A percentile compares a stretch with the other conserved stretches of the same genome.
These are phyloP conservation scores for Phylloscopus trochilus DNA, from an alignment of 2,113 vertebrate species.

Conservation along the genomic window DNA sequence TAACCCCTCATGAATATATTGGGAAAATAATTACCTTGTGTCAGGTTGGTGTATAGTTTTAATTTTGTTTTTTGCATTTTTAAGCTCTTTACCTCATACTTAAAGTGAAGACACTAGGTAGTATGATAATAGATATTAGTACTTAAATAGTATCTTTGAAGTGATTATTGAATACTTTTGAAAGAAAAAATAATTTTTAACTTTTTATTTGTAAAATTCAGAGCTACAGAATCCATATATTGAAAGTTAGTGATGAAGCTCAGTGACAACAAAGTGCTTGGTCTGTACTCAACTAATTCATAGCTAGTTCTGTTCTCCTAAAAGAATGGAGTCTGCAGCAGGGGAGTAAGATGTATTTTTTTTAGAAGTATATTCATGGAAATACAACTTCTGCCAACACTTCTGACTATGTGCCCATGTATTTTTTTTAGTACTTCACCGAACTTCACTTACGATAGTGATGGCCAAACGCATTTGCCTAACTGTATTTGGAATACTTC, in stretches of 20 bases:
- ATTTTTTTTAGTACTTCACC: neutral
- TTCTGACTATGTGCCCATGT: neutral
- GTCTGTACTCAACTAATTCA: neutral
- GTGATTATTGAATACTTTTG: neutral
- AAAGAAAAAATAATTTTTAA: neutral
- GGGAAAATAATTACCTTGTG: conserved; percentile 91
- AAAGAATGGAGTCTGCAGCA: neutral
- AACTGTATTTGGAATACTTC: neutral
- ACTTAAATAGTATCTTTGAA: neutral
- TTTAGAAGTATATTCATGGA: neutral
- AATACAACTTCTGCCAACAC: neutral
- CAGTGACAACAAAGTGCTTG: neutral
- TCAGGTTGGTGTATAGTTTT: conserved; percentile 77
- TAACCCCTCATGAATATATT: conserved; percentile 85
- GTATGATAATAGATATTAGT: neutral
- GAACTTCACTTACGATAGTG: neutral
- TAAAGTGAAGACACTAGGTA: neutral
- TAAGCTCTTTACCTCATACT: neutral
- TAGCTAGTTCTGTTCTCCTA: neutral
- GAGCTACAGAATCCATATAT: neutral
- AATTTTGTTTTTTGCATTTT: neutral
- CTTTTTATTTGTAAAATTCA: neutral
- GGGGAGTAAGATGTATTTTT: neutral
- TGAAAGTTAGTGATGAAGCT: neutral
- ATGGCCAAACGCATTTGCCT: neutral